Evolutionary conservation across 2,888 invertebrate genomes (phyloP).

Genomic region (Choristoneura rosaceana): DNA sequence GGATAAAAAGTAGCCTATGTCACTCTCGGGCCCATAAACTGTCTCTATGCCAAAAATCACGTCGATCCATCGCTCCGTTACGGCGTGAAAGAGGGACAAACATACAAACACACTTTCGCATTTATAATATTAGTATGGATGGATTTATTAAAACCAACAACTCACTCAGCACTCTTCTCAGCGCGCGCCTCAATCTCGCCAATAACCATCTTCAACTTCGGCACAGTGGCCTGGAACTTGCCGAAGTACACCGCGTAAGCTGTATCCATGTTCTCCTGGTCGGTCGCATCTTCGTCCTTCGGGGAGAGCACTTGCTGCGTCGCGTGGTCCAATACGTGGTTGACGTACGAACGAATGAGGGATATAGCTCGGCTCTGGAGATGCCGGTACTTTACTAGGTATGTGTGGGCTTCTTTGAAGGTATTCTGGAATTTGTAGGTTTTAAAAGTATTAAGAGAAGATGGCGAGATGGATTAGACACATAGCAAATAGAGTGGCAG

Average conservation of each 20-base stretch:
- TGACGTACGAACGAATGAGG: slow-evolving; percentile 92
- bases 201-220: slow-evolving; percentile 92
- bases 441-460: no score
- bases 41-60: no score
- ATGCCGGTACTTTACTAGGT: slow-evolving; percentile 93
- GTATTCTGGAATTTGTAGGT: slow-evolving; percentile 84
- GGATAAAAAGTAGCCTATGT: no score
- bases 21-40: no score
- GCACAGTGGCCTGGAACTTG: slow-evolving; percentile 96
- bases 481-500: no score
- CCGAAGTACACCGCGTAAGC: slow-evolving; percentile 96
- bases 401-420: slow-evolving; percentile 94
- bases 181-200: slow-evolving; percentile 92
- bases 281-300: slow-evolving; percentile 59
- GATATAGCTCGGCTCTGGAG: slow-evolving; percentile 92
- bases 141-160: no score
- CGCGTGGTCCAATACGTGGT: slow-evolving; percentile 90
- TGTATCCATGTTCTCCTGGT: slow-evolving; percentile 84
- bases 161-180: slow-evolving; percentile 90
- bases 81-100: no score
- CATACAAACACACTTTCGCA: no score
- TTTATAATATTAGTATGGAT: no score
- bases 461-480: no score
- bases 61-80: no score
- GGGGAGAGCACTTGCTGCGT: slow-evolving; percentile 89